Evolutionary conservation across 2,113 vertebrate genomes (phyloP).

Genomic region (Xenopus laevis): DNA sequence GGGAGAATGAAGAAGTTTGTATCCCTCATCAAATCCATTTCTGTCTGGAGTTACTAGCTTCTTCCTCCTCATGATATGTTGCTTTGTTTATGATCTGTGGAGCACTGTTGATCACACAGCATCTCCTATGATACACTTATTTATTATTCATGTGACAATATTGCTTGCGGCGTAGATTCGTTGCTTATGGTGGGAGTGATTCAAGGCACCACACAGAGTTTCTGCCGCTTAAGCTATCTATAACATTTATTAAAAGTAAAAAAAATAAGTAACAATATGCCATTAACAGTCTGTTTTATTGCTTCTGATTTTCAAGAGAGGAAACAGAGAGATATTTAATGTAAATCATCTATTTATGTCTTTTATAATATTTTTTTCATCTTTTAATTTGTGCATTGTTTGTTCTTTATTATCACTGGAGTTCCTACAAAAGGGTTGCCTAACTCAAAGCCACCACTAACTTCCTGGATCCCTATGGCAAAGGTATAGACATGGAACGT

Average conservation of each 20-base stretch:
- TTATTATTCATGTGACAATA: constrained; percentile 44
- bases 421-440: too few species aligned
- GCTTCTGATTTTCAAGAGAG: constrained; percentile 17
- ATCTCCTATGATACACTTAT: constrained; percentile 35
- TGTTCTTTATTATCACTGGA: not conserved
- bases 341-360: constrained; percentile 28
- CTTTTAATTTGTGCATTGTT: constrained; percentile 1
- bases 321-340: constrained; percentile 28
- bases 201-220: constrained; percentile 25
- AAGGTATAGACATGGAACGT: too few species aligned
- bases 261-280: constrained; percentile 23
- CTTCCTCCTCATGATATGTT: not conserved
- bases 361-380: constrained; percentile 1
- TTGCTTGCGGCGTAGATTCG: constrained; percentile 26
- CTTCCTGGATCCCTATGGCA: too few species aligned
- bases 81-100: constrained; percentile 29
- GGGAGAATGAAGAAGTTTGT: not conserved
- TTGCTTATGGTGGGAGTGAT: constrained; percentile 26
- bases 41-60: not conserved
- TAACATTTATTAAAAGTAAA: constrained; percentile 40
- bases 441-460: too few species aligned
- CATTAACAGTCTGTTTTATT: constrained; percentile 32
- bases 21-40: not conserved
- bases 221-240: constrained; percentile 32
- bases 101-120: constrained; percentile 17